Conservation (phyloP, 2,113 vertebrate species). For the Dipodomys ordii region DNA sequence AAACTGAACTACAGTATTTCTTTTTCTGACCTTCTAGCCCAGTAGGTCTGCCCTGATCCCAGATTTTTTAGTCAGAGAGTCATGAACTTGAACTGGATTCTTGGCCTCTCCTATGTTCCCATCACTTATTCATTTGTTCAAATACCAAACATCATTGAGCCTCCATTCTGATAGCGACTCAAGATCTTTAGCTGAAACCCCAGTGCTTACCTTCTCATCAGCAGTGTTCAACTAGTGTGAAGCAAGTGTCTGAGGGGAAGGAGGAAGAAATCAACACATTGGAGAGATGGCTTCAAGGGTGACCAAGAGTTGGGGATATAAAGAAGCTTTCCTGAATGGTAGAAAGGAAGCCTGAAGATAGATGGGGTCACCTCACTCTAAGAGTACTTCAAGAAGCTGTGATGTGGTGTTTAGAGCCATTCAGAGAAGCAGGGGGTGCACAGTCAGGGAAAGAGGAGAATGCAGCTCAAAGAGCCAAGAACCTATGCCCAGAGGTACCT, state of each 20-base stretch:
- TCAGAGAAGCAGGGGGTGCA: not conserved
- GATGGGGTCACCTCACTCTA: not conserved
- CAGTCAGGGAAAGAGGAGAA: not conserved
- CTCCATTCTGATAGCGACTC: not conserved
- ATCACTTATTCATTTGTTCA: not conserved
- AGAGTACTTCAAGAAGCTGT: not conserved
- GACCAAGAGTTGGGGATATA: not conserved
- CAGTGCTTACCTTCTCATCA: not conserved
- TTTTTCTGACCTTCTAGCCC: not conserved
- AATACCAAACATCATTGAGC: not conserved
- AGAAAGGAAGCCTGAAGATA: not conserved
- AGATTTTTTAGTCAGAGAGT: not conserved
- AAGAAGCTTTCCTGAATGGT: not conserved
- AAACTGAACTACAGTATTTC: not conserved
- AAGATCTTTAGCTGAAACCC: not conserved
- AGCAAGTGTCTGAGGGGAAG: not conserved
- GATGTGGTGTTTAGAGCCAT: not conserved
- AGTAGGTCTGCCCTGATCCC: not conserved
- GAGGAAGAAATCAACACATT: not conserved
- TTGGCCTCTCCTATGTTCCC: not conserved
- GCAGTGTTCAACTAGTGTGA: not conserved
- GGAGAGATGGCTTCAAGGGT: not conserved
- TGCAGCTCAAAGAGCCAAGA: not conserved
- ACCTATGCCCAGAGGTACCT: not conserved
- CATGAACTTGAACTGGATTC: not conserved